Conservation (phyloP, 2,113 vertebrate genomes). For the Poecilia latipinna region DNA sequence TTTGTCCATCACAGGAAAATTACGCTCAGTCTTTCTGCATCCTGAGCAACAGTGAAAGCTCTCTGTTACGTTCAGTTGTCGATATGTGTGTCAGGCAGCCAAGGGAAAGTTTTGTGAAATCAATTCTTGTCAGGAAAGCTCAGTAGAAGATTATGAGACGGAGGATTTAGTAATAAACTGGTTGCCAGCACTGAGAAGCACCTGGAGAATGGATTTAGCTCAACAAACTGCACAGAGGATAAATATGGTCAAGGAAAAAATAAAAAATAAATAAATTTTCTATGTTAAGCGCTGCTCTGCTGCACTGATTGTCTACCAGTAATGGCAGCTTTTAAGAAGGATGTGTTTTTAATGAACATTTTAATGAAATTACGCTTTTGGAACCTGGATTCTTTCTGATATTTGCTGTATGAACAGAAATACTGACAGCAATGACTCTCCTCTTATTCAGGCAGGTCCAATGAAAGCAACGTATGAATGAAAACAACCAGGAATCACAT, state of each 20-base stretch:
- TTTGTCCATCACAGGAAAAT: conserved; percentile 25
- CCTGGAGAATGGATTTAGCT: conserved; percentile 10
- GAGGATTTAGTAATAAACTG: not conserved
- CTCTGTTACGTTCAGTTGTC: not conserved
- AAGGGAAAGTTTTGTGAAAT: conserved; percentile 18
- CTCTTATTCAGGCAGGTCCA: not conserved
- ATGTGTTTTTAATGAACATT: conserved; percentile 24
- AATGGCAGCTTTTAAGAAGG: conserved; percentile 11
- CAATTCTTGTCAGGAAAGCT: conserved; percentile 5
- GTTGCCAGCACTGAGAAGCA: not conserved
- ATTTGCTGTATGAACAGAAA: not conserved
- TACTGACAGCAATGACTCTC: not conserved
- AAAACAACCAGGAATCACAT: not conserved
- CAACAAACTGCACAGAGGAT: conserved; percentile 1
- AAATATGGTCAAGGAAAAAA: conserved; percentile 15
- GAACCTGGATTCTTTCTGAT: not conserved
- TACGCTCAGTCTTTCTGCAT: not conserved
- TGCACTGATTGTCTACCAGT: not conserved
- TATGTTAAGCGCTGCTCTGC: not conserved
- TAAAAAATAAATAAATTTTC: not conserved
- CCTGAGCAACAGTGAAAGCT: not conserved
- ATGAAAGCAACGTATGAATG: not conserved
- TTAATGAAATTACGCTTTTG: not conserved
- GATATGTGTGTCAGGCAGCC: not conserved
- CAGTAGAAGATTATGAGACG: not conserved